Conservation (phyloP, 2,797 vertebrate species). For the Petrocephalus schoutedeni region DNA sequence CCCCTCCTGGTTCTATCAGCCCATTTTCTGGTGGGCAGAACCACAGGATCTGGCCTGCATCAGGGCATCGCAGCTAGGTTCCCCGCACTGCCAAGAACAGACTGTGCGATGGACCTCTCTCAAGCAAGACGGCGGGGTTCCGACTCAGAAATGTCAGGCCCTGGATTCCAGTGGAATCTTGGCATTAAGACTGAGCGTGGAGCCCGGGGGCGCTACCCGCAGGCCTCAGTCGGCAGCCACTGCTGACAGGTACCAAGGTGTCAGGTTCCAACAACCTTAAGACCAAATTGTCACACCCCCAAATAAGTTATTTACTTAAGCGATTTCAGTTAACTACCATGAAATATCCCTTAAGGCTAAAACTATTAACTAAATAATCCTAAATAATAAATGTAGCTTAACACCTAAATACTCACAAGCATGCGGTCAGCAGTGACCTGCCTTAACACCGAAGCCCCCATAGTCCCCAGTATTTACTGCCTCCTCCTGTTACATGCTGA, state of each 20-base stretch:
- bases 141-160: conserved; percentile 34
- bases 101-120: conserved; percentile 49
- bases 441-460: background rate
- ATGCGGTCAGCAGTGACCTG: background rate
- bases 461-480: background rate
- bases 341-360: background rate
- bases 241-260: background rate
- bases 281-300: background rate
- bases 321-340: background rate
- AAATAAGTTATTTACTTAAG: background rate
- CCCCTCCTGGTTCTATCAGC: conserved; percentile 7
- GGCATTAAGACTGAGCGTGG: background rate
- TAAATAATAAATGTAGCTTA: background rate
- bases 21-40: conserved; percentile 3
- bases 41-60: conserved; percentile 26
- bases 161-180: background rate
- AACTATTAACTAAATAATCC: background rate
- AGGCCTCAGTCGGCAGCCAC: background rate
- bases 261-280: background rate
- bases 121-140: conserved; percentile 44
- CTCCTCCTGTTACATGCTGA: conserved; percentile 6
- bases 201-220: background rate
- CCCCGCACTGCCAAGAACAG: conserved; percentile 55
- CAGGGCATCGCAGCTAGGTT: conserved; percentile 44
- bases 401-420: background rate